Base-by-base conservation (phyloP, 2,888 invertebrate species). In the Craniophora ligustri region DNA sequence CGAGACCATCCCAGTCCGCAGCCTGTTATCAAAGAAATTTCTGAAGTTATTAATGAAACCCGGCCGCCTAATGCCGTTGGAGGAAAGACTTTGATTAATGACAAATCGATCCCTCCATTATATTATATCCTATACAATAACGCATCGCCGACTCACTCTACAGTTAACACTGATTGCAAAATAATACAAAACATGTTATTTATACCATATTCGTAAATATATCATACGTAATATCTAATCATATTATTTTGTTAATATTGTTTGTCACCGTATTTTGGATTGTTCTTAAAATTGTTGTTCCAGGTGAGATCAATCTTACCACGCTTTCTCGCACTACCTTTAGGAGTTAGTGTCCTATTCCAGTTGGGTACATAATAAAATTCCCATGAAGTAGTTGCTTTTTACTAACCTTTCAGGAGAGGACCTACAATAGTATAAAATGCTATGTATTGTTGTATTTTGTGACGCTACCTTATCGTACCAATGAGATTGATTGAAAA, bases 21-120 rank as follows among this genome's bases (percentile, higher is more conserved):
- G 19, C 5, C 32, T 16, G 39, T 30, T 35, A 26, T 38, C 14
- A 47, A 58, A 28, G 26, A 31, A 42, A 47, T 23, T 31, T 59
- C 38, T 48, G 48, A 45, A 11, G 44, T 13, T 46, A 15, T 11
- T 30, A 26, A 36, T 45, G 26, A 47, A 14, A 46, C 40, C 40
- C 31, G 35, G 40, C 49, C 39, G 48, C 23, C 13, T 26, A 4
- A 26, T 26, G 26, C 26, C n/a, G n/a, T 5, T n/a, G 26, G 26
- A n/a, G n/a, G 13, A 47, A 34, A 39, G 36, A 35, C 38, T 41
- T 35, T 66, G 49, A 55, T 67, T 35, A 35, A 51, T 45, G 23
- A 34, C 15, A 36, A 35, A 62, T 67, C 63, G 51, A 67, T 66
- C 23, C 38, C 15, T 35, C 34, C 26, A 46, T 48, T 51, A 54